These are phyloP conservation scores for Dasyornis broadbenti DNA, from an alignment of 2,113 vertebrate genomes.

Conservation along the genomic window DNA sequence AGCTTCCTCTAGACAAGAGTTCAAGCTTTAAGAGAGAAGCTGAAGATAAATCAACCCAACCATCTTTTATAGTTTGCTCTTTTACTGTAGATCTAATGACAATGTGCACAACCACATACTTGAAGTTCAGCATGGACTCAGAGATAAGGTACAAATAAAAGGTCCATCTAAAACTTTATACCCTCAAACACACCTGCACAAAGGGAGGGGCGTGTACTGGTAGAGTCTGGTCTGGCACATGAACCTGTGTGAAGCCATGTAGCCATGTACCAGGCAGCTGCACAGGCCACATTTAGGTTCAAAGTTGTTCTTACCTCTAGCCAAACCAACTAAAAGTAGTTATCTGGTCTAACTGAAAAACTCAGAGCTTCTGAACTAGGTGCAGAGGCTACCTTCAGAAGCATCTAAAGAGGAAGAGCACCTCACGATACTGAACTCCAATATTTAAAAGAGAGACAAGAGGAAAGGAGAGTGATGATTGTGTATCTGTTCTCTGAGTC, in stretches of 20 bases:
- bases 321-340: background rate
- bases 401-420: background rate
- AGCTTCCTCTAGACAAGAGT: background rate
- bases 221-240: background rate
- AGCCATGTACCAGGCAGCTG: background rate
- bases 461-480: background rate
- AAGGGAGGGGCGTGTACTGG: background rate
- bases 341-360: background rate
- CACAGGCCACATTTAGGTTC: rapidly evolving
- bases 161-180: background rate
- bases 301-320: background rate
- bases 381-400: background rate
- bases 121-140: background rate
- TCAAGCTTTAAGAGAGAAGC: background rate
- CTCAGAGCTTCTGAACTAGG: background rate
- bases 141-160: background rate
- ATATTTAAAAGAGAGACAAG: background rate
- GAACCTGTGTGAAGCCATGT: background rate
- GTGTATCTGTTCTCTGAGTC: background rate
- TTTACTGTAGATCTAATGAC: background rate
- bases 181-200: background rate
- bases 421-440: too few species aligned
- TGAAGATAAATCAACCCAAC: background rate
- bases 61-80: background rate
- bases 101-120: background rate